Percentiles rank a stretch among this genome's conserved stretches.
Evolutionary conservation across 2,888 invertebrate species (phyloP).

Genomic region (Griposia aprilina): DNA sequence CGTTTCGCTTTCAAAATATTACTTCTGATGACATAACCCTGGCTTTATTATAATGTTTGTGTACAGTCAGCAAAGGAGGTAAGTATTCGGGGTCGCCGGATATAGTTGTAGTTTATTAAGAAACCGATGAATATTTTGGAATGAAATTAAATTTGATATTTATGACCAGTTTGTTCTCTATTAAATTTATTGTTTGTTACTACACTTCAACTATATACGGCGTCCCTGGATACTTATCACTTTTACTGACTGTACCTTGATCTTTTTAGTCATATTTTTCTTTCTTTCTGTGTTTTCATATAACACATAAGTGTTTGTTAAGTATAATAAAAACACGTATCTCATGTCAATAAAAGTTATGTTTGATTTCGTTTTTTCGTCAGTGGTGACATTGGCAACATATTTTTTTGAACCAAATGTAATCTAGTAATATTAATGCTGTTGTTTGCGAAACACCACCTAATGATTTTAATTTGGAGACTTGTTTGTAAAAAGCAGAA

Average conservation of each 20-base stretch:
- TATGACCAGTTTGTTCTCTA: too few species aligned
- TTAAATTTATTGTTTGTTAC: too few species aligned
- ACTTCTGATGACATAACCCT: slow-evolving; percentile 57
- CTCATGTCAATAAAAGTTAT: slow-evolving; percentile 2
- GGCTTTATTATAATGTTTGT: slow-evolving; percentile 26
- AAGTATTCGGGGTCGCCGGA: too few species aligned
- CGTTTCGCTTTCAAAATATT: slow-evolving; percentile 67
- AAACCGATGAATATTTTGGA: too few species aligned
- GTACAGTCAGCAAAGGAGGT: too few species aligned
- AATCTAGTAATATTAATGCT: background rate
- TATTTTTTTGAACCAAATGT: background rate
- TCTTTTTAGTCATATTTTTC: slow-evolving; percentile 8
- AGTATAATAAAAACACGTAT: background rate
- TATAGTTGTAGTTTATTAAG: too few species aligned
- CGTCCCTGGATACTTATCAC: too few species aligned
- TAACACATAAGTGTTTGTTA: background rate
- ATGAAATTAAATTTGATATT: too few species aligned
- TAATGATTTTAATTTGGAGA: slow-evolving; percentile 5
- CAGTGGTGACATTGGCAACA: background rate
- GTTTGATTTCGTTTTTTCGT: slow-evolving; percentile 14
- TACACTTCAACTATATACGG: too few species aligned
- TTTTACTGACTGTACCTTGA: too few species aligned
- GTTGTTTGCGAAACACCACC: slow-evolving; percentile 1
- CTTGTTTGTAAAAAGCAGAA: slow-evolving; percentile 19
- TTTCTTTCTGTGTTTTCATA: background rate